Evolutionary conservation across 2,888 invertebrate species (phyloP).

Genomic region (Nesidiocoris tenuis): DNA sequence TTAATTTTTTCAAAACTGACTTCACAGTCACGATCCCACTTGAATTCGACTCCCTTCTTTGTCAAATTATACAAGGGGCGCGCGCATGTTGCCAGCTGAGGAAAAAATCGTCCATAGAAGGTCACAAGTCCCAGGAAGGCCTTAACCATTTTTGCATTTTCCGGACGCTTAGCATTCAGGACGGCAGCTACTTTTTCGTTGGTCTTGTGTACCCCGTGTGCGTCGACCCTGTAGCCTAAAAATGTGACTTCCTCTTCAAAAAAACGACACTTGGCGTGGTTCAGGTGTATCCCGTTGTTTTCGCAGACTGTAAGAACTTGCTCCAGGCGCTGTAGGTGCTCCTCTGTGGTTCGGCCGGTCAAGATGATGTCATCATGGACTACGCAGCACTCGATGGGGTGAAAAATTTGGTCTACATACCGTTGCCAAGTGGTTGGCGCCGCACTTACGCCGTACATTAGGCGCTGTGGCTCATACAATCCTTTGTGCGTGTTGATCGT

Average conservation of each 20-base stretch:
- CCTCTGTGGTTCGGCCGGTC: slow-evolving; percentile 5
- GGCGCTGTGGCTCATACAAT: neutral
- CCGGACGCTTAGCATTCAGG: slow-evolving; percentile 5
- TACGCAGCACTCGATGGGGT: neutral
- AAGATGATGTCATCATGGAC: slow-evolving; percentile 11
- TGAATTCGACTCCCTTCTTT: neutral
- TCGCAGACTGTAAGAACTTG: neutral
- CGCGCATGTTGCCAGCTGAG: neutral
- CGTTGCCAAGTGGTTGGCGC: slow-evolving; percentile 8
- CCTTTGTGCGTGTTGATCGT: slow-evolving; percentile 9
- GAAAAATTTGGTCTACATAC: neutral
- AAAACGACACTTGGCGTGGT: slow-evolving; percentile 22
- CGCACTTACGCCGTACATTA: slow-evolving; percentile 8
- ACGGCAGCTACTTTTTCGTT: slow-evolving; percentile 26
- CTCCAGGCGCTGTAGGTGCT: slow-evolving; percentile 19
- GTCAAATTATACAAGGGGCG: slow-evolving; percentile 13
- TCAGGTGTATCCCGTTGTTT: slow-evolving; percentile 1
- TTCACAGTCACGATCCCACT: slow-evolving; percentile 2
- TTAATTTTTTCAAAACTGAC: slow-evolving; percentile 14
- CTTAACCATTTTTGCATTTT: neutral
- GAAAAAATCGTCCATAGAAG: slow-evolving; percentile 18
- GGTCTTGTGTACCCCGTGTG: slow-evolving; percentile 22
- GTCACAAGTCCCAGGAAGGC: slow-evolving; percentile 14
- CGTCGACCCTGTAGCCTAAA: neutral
- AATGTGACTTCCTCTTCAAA: neutral